Evolutionary conservation across 2,888 invertebrate genomes (phyloP), one percentile per base, ranked within the genome.

Genomic region (Ischnura elegans): DNA sequence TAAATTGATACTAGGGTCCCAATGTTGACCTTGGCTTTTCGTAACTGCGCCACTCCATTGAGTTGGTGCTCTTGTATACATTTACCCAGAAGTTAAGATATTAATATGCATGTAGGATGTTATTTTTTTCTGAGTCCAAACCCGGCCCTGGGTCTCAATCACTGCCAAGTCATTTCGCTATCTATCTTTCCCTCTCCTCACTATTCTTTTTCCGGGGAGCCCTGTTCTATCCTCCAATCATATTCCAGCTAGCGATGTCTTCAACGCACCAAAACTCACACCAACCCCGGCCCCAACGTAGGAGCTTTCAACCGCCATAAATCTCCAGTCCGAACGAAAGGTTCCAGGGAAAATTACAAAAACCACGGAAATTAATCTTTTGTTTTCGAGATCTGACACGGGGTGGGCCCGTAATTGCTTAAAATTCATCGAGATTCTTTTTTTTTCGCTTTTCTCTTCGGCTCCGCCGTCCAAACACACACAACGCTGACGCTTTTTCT

Each of bases 291-390:
- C n/a, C 42, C 45, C 90, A 13, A 8, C 90, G n/a, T 45, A 46
- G 66, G 90, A 66, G 90, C 42, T 61, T 55, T 55, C 36, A 90
- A 43, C 90, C 61, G 43, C 66, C 90, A 90, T 90, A 90, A 90
- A 90, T 90, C 90, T 90, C n/a, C 43, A 42, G 36, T 21, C 6
- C 87, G 90, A 90, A 66, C 90, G 90, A 90, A 90, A 90, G 90
- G 90, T 90, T 90, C 90, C 90, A 66, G 90, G 55, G 90, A 90
- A n/a, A 76, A 90, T 90, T 90, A 66, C 90, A 90, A 90, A 90
- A 90, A 90, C 90, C 90, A 90, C 90, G 66, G n/a, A 43, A 90
- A 90, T 90, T 90, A 90, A 90, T 90, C 90, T 90, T 90, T 90
- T 90, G 90, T 66, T 90, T 90, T 90, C 90, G 90, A 90, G 90